These are phyloP conservation scores for Drosophila picticornis DNA, from an alignment of 2,888 invertebrate species.

Conservation along the genomic window DNA sequence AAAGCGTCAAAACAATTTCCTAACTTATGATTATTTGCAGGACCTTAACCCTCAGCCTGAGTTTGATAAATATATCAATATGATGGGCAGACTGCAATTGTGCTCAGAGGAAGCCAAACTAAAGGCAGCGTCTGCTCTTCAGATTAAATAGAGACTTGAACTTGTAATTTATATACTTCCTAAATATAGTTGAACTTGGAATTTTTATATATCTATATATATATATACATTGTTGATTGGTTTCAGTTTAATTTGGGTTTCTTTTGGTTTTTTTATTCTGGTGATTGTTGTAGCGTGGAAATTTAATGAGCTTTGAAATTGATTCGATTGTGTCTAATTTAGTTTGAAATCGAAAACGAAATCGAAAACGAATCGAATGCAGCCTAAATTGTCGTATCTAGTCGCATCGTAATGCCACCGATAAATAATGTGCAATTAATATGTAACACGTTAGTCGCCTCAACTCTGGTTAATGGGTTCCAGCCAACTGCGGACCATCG, in stretches of 20 bases:
- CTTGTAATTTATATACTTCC: neutral
- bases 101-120: constrained; percentile 21
- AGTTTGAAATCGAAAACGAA: constrained; percentile 55
- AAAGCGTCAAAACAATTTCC: constrained; percentile 39
- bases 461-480: constrained; percentile 51
- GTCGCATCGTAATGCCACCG: constrained; percentile 41
- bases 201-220: neutral
- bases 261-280: neutral
- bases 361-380: constrained; percentile 33
- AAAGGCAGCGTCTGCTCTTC: constrained; percentile 5
- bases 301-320: constrained; percentile 79
- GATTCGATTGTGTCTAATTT: constrained; percentile 65
- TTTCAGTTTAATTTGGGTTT: neutral
- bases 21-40: constrained; percentile 59
- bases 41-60: constrained; percentile 48
- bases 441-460: constrained; percentile 76
- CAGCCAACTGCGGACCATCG: constrained; percentile 14
- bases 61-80: constrained; percentile 20
- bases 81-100: constrained; percentile 30
- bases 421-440: constrained; percentile 81
- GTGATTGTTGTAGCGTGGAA: constrained; percentile 18
- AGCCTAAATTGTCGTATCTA: constrained; percentile 44
- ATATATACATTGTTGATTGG: neutral
- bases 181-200: neutral
- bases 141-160: constrained; percentile 13